phyloP scores from a whole-genome alignment of 2,888 invertebrate species.

The Thera obeliscata region DNA sequence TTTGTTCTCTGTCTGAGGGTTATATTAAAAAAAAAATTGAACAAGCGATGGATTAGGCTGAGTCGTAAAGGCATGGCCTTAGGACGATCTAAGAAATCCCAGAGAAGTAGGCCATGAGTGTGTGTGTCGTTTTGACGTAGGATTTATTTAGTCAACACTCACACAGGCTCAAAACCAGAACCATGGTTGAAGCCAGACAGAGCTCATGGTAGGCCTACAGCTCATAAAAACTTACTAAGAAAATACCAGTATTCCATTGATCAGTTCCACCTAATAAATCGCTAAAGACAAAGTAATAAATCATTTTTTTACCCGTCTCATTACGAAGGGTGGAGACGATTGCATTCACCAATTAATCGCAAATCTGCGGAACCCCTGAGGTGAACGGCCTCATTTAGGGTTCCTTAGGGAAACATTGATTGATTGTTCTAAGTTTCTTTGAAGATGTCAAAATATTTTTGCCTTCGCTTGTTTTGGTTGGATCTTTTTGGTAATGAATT shows the following conservation, averaged over 20 bases:
- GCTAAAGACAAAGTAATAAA: constrained; percentile 42
- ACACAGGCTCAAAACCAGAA: no score
- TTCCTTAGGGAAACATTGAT: constrained; percentile 40
- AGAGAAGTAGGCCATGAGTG: no score
- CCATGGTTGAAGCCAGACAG: not conserved
- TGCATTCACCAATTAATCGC: constrained; percentile 74
- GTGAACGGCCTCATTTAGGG: constrained; percentile 68
- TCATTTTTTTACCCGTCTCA: constrained; percentile 53
- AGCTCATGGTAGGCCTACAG: no score
- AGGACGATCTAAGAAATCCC: no score
- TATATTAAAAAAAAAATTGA: no score
- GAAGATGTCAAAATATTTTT: constrained; percentile 71
- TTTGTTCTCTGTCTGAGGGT: no score
- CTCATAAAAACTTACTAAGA: not conserved
- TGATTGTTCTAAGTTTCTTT: constrained; percentile 43
- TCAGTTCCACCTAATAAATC: constrained; percentile 31
- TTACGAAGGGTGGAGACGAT: constrained; percentile 54
- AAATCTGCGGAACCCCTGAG: constrained; percentile 66
- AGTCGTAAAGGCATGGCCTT: no score
- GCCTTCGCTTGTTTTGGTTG: constrained; percentile 51
- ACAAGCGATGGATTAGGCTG: no score
- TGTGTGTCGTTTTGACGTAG: no score
- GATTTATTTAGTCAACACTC: no score
- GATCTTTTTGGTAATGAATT: constrained; percentile 34
- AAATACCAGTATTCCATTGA: not conserved